Evolutionary conservation across 2,113 vertebrate genomes (phyloP).

Genomic region (Otolemur garnettii): DNA sequence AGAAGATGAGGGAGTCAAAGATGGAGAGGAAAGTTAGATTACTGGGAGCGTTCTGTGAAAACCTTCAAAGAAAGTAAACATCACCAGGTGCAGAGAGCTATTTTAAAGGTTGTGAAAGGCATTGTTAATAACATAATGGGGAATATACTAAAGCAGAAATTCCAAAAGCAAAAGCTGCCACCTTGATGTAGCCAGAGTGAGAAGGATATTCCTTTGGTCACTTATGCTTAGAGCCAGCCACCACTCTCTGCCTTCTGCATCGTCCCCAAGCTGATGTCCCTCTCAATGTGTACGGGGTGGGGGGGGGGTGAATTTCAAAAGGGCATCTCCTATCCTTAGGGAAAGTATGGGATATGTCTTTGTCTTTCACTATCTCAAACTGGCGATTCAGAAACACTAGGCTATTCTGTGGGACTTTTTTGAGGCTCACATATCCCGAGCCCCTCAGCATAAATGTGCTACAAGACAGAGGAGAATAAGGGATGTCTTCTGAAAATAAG

Average conservation of each 20-base stretch:
- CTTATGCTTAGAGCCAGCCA: neutral
- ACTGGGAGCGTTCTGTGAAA: neutral
- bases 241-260: neutral
- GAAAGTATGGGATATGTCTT: neutral
- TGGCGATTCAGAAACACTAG: neutral
- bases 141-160: neutral
- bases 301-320: neutral
- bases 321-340: neutral
- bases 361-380: neutral
- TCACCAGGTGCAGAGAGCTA: neutral
- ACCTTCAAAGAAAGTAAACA: neutral
- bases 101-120: neutral
- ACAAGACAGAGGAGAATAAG: neutral
- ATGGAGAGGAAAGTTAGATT: neutral
- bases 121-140: neutral
- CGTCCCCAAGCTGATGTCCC: neutral
- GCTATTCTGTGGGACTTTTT: neutral
- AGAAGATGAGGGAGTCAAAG: neutral
- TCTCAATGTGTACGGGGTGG: neutral
- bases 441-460: neutral
- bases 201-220: neutral
- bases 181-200: neutral
- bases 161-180: neutral
- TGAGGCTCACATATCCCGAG: neutral
- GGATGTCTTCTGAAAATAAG: slow-evolving; percentile 40